Conservation (phyloP, 2,888 invertebrate genomes). For the Hecatera dysodea region DNA sequence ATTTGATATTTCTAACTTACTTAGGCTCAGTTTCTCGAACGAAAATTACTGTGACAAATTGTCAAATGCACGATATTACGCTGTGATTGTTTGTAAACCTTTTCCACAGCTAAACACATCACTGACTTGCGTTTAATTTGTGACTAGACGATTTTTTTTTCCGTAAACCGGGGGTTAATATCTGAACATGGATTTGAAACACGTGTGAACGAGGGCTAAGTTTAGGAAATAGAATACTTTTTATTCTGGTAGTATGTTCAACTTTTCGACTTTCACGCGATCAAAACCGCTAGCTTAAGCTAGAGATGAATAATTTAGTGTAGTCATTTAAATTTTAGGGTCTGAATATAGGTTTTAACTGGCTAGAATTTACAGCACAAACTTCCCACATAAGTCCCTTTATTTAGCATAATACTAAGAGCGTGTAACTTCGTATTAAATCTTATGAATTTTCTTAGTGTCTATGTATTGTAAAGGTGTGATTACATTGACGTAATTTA, state of each 20-base stretch:
- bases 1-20: neutral
- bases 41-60: too few species aligned
- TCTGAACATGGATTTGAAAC: too few species aligned
- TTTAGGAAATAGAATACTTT: too few species aligned
- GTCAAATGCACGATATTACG: too few species aligned
- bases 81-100: too few species aligned
- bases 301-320: neutral
- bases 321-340: conserved; percentile 6
- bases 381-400: neutral
- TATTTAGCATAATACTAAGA: conserved; percentile 40
- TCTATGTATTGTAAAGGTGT: conserved; percentile 51
- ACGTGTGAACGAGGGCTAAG: too few species aligned
- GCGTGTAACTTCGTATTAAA: conserved; percentile 45
- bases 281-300: neutral
- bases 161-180: too few species aligned
- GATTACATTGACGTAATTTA: conserved; percentile 7
- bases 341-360: neutral
- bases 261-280: neutral
- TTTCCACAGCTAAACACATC: too few species aligned
- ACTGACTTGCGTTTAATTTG: too few species aligned
- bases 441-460: conserved; percentile 68
- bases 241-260: neutral
- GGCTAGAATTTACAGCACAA: conserved; percentile 10
- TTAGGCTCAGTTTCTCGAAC: too few species aligned
- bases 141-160: too few species aligned